Conservation (phyloP, 2,888 invertebrate species). For the Aromia moschata region DNA sequence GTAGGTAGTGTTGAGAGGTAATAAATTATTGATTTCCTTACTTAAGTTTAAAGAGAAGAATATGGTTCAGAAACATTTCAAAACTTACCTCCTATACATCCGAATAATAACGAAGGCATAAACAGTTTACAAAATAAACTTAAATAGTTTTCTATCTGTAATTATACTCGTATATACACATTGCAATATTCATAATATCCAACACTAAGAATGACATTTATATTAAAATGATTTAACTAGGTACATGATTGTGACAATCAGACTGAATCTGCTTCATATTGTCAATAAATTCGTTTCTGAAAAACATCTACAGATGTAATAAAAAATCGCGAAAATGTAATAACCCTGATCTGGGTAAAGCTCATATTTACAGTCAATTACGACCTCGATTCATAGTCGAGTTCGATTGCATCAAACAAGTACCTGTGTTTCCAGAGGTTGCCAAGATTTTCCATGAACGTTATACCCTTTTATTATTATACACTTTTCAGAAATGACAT, state of each 20-base stretch:
- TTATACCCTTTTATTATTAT: no score
- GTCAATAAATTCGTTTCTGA: conserved; percentile 57
- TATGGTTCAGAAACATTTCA: no score
- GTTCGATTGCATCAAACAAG: no score
- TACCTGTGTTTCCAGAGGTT: no score
- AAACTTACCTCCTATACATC: conserved; percentile 66
- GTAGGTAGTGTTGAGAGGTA: no score
- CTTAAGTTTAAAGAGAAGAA: no score
- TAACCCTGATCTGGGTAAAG: conserved; percentile 14
- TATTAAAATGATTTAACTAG: conserved; percentile 6
- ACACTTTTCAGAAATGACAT: no score
- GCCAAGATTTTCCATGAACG: no score
- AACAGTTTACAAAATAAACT: conserved; percentile 65
- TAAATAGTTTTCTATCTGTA: conserved; percentile 62
- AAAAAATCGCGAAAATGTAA: conserved; percentile 20
- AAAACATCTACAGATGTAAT: conserved; percentile 24
- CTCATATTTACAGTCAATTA: conserved; percentile 32
- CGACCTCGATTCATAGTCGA: no score
- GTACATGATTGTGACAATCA: conserved; percentile 42
- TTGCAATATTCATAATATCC: conserved; percentile 12
- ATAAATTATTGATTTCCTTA: no score
- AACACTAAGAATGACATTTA: conserved; percentile 8
- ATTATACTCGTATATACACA: conserved; percentile 8
- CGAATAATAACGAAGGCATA: conserved; percentile 62
- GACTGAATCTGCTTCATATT: conserved; percentile 49